Conservation (phyloP, 2,888 invertebrate species). For the Julus scandinavius region DNA sequence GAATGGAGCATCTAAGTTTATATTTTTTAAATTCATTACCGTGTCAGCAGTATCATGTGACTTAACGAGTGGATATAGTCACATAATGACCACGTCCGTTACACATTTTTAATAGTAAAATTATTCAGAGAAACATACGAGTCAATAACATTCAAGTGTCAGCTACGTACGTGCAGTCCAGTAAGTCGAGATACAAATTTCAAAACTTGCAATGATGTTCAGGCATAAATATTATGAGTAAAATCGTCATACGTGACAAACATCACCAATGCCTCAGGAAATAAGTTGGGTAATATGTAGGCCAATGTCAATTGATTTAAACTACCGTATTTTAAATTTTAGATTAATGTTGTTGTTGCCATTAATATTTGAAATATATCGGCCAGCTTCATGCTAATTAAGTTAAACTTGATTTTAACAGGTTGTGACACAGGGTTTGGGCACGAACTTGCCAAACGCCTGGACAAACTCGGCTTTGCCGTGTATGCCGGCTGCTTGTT, state of each 20-base stretch:
- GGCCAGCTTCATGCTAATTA: not conserved
- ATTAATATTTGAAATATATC: not conserved
- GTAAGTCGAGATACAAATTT: not conserved
- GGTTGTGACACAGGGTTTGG: slow-evolving; percentile 66
- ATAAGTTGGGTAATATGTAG: not conserved
- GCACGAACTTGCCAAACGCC: slow-evolving; percentile 62
- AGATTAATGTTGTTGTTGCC: not conserved
- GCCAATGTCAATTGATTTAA: not conserved
- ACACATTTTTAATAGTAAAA: too few relatives aligned
- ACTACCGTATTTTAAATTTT: not conserved
- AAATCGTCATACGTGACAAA: not conserved
- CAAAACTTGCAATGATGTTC: not conserved
- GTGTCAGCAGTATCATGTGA: too few relatives aligned
- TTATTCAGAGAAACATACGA: not conserved
- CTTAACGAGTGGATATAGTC: too few relatives aligned
- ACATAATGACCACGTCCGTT: too few relatives aligned
- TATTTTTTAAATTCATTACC: too few relatives aligned
- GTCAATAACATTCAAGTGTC: not conserved
- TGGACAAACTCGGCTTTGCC: slow-evolving; percentile 63
- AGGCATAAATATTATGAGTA: not conserved
- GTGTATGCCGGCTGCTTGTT: slow-evolving; percentile 66
- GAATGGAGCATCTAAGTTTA: too few relatives aligned
- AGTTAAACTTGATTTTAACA: slow-evolving; percentile 47
- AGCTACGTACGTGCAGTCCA: not conserved
- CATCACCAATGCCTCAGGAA: not conserved